Conservation (phyloP, 1,140 invertebrate species). For the Trachymyrmex cornetzi region DNA sequence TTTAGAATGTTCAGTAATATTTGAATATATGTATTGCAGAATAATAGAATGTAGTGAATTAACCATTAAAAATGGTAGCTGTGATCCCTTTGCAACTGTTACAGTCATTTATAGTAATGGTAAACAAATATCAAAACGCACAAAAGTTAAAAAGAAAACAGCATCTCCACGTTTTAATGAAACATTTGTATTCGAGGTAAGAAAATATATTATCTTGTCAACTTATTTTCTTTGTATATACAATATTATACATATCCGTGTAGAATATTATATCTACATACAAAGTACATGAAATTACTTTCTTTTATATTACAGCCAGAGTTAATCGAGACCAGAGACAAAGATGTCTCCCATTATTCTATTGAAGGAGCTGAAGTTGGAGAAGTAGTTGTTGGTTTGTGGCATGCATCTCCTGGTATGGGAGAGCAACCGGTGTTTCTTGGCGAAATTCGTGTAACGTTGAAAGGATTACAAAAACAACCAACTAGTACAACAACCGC, state of each 20-base stretch:
- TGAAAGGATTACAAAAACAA: slow-evolving; percentile 90
- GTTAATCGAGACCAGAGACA: slow-evolving; percentile 83
- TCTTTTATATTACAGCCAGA: slow-evolving; percentile 76
- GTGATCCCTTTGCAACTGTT: slow-evolving; percentile 95
- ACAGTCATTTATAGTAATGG: slow-evolving; percentile 93
- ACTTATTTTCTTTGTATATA: no score
- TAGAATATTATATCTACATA: not conserved
- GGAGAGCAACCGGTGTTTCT: slow-evolving; percentile 92
- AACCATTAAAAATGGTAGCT: slow-evolving; percentile 95
- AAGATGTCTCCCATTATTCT: slow-evolving; percentile 84
- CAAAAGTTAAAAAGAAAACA: slow-evolving; percentile 96
- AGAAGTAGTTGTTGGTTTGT: slow-evolving; percentile 93
- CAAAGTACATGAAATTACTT: not conserved
- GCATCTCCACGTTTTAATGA: slow-evolving; percentile 96
- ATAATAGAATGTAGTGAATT: slow-evolving; percentile 95
- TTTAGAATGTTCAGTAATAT: not conserved
- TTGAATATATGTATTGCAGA: slow-evolving; percentile 81
- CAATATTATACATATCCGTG: no score
- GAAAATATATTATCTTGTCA: slow-evolving; percentile 16
- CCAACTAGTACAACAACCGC: slow-evolving; percentile 88
- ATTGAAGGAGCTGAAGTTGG: slow-evolving; percentile 88
- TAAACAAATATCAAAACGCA: slow-evolving; percentile 93
- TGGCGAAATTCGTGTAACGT: slow-evolving; percentile 93
- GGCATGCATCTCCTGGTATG: slow-evolving; percentile 93
- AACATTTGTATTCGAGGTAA: slow-evolving; percentile 94